phyloP scores from a whole-genome alignment of 2,888 invertebrate species.

The Diarsia dahlii region DNA sequence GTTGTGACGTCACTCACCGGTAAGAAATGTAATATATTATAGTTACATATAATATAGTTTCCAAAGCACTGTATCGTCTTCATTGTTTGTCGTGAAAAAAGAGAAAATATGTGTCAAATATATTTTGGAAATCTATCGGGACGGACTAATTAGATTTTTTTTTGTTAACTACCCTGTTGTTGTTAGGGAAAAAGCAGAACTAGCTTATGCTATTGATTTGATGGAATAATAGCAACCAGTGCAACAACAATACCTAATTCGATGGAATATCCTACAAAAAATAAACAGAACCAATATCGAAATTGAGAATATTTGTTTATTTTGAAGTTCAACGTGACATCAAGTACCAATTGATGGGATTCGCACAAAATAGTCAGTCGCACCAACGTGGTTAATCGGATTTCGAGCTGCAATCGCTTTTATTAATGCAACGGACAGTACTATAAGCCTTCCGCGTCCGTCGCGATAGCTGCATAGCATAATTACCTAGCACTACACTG shows the following conservation, averaged over 20 bases:
- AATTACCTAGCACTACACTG: conserved; percentile 51
- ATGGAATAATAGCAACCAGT: neutral
- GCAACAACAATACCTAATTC: conserved; percentile 1
- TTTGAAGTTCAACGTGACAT: conserved; percentile 57
- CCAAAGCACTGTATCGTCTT: too few species aligned
- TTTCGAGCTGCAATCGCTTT: conserved; percentile 74
- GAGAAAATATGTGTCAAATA: too few species aligned
- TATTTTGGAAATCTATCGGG: too few species aligned
- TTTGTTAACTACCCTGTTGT: too few species aligned
- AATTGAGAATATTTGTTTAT: conserved; percentile 21
- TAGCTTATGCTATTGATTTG: neutral
- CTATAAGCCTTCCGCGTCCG: conserved; percentile 66
- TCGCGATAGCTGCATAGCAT: conserved; percentile 55
- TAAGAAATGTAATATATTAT: too few species aligned
- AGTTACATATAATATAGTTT: too few species aligned
- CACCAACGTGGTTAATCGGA: conserved; percentile 75
- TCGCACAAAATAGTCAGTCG: conserved; percentile 72
- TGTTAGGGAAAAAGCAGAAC: neutral
- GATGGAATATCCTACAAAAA: conserved; percentile 14
- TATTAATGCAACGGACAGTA: conserved; percentile 73
- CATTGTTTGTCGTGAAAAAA: too few species aligned
- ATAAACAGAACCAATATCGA: conserved; percentile 13
- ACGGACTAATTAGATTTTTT: too few species aligned
- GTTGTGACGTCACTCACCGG: too few species aligned
- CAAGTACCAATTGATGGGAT: conserved; percentile 71